Conservation (phyloP, 2,113 vertebrate species). For the Prunella himalayana region DNA sequence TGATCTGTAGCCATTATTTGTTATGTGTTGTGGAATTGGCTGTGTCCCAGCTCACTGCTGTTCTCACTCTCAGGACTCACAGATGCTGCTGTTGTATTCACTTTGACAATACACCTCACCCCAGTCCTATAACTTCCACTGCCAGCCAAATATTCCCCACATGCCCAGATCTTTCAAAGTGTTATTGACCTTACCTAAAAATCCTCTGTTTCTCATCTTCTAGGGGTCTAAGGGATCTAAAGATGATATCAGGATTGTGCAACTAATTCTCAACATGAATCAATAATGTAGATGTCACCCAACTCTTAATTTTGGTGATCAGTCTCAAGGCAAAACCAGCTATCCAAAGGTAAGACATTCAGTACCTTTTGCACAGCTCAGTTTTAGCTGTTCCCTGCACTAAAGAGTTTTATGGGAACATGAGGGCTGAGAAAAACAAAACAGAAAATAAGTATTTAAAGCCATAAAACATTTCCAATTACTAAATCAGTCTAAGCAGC, state of each 20-base stretch:
- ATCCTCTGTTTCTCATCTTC: background rate
- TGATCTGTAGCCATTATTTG: background rate
- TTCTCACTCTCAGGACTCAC: background rate
- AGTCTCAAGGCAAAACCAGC: background rate
- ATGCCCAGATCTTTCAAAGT: background rate
- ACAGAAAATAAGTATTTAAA: conserved; percentile 10
- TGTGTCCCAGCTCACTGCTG: background rate
- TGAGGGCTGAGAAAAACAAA: background rate
- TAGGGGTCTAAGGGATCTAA: background rate
- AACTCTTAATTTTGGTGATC: background rate
- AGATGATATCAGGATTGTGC: background rate
- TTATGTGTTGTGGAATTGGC: background rate
- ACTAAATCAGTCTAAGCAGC: background rate
- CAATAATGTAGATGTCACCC: background rate
- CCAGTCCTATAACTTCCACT: background rate
- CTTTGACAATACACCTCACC: background rate
- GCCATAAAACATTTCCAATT: background rate
- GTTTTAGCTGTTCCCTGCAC: background rate
- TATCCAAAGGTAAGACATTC: background rate
- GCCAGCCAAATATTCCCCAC: background rate
- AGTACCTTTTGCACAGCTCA: background rate
- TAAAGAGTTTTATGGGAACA: background rate
- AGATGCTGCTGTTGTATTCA: background rate
- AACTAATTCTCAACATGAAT: background rate
- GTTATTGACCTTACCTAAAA: background rate